phyloP scores from a whole-genome alignment of 1,140 invertebrate genomes.

The Drosophila sucinea region DNA sequence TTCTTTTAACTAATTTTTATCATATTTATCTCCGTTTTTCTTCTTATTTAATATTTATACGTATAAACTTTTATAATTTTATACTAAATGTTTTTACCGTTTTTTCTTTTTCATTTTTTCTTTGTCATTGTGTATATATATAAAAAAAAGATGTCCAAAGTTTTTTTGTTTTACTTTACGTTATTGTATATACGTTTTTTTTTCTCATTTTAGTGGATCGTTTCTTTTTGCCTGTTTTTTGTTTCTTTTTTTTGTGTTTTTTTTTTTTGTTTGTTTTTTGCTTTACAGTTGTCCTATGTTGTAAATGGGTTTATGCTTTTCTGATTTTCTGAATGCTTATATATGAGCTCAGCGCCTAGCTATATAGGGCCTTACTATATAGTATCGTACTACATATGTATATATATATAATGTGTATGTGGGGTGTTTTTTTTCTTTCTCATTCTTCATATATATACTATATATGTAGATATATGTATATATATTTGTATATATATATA shows the following conservation, averaged over 20 bases:
- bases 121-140: constrained; percentile 73
- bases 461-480: constrained; percentile 54
- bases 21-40: constrained; percentile 48
- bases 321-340: constrained; percentile 69
- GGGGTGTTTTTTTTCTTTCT: constrained; percentile 60
- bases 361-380: constrained; percentile 76
- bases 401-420: constrained; percentile 72
- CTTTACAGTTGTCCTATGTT: constrained; percentile 73
- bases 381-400: constrained; percentile 74
- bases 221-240: constrained; percentile 58
- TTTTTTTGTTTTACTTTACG: constrained; percentile 72
- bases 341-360: constrained; percentile 73
- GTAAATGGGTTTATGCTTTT: constrained; percentile 60
- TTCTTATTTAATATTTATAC: constrained; percentile 68
- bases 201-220: constrained; percentile 68
- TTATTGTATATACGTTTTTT: constrained; percentile 78
- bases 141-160: constrained; percentile 81
- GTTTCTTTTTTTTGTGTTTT: constrained; percentile 37
- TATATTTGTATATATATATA: constrained; percentile 38
- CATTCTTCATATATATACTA: constrained; percentile 48
- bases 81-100: constrained; percentile 80
- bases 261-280: constrained; percentile 49
- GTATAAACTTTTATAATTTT: constrained; percentile 82
- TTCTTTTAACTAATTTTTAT: constrained; percentile 80
- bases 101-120: constrained; percentile 55